Evolutionary conservation across 2,888 invertebrate species (phyloP).

Genomic region (Sesia bembeciformis): DNA sequence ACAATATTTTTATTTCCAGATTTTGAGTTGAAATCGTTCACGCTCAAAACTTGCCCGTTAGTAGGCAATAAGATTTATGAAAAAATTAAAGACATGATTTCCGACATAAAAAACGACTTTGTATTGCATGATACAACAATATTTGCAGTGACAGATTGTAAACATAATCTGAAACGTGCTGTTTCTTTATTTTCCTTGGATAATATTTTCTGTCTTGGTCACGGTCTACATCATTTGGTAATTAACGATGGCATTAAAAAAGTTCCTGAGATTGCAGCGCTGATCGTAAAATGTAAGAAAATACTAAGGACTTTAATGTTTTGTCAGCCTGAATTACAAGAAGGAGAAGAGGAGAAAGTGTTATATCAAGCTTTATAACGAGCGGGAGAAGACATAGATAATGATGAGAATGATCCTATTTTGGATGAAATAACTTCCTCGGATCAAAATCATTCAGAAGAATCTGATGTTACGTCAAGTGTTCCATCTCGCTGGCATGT

Average conservation of each 20-base stretch:
- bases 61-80: background rate
- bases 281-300: conserved; percentile 3
- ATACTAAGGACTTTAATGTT: conserved; percentile 2
- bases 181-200: background rate
- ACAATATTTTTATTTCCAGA: no score
- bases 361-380: no score
- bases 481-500: background rate
- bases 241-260: conserved; percentile 2
- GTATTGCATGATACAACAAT: background rate
- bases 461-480: background rate
- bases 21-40: background rate
- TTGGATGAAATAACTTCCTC: no score
- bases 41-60: background rate
- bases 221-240: conserved; percentile 5
- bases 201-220: conserved; percentile 3
- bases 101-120: background rate
- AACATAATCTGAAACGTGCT: background rate
- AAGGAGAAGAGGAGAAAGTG: background rate
- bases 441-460: no score
- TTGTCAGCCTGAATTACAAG: background rate
- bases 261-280: background rate
- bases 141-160: background rate
- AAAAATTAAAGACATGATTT: background rate
- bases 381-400: no score
- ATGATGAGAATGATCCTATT: no score